Evolutionary conservation across 53 echinoderm and acorn worm genomes (phyloP), one percentile per base, ranked within the genome.

Genomic region (Apostichopus leukothele): DNA sequence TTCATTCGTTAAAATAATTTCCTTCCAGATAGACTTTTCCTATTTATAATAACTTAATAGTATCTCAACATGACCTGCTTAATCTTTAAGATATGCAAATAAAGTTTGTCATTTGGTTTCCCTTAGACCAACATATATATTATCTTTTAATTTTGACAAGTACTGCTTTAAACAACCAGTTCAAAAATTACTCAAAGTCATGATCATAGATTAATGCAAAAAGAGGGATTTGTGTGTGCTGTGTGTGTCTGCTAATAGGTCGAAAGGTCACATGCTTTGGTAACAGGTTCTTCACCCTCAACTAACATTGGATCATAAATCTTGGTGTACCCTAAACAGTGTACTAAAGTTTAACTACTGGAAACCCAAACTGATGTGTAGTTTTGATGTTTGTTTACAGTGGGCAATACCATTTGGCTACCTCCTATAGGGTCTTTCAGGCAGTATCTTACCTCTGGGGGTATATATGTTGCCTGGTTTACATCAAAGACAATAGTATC

Each of bases 311-410:
- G 59, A 19, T 59, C 81, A 81, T 81, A 81, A 81, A 81, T 81
- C 81, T 81, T 12, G 18, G 16, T 14, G 18, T 81, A 54, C 59
- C 55, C 81, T 81, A 81, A 81, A 81, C 55, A 81, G 59, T 54
- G 81, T 51, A 18, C 55, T 81, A 81, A 81, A 81, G 81, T 81
- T 81, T 81, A 54, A 81, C 81, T 81, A 59, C 81, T 81, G 59
- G 77, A 52, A 55, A 14, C 51, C 81, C 22, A 81, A 81, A 81
- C 81, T 81, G 81, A 19, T 71, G 6, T 71, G 71, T 21, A 55
- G 22, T 51, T 81, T 54, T 54, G 59, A 81, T 81, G 81, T 53
- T 81, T 81, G 81, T 81, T 81, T 81, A 59, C 53, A 53, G 23
- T 81, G 57, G 55, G 18, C 11, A 71, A 71, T 71, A 71, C 71